A percentile compares a stretch with the other conserved stretches of the same genome.
Conservation (phyloP, 92 coral and sea anemone genomes). For the Palythoa heliodiscus region DNA sequence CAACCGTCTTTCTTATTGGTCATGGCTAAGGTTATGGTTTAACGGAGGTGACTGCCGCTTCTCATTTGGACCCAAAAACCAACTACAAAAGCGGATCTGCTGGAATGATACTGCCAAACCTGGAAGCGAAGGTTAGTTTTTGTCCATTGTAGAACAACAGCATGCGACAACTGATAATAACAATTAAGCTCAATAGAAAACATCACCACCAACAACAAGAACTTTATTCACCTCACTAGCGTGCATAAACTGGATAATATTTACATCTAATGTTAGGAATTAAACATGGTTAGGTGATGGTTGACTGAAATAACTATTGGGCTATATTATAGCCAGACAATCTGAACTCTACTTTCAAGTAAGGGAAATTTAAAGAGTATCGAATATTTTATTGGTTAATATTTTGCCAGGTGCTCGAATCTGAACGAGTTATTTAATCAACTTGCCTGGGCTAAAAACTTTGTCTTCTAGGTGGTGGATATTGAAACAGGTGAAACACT, state of each 20-base stretch:
- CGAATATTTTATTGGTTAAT: neutral
- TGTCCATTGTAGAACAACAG: neutral
- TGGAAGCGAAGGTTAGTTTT: slow-evolving; percentile 77
- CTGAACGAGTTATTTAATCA: neutral
- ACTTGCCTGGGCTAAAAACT: neutral
- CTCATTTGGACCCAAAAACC: slow-evolving; percentile 58
- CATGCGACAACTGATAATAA: neutral
- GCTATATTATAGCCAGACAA: no score
- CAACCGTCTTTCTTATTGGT: no score
- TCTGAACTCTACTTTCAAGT: no score
- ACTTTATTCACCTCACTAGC: no score
- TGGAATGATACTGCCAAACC: slow-evolving; percentile 74
- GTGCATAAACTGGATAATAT: no score
- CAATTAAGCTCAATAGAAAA: neutral
- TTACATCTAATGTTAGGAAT: no score
- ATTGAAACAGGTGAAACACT: slow-evolving; percentile 74
- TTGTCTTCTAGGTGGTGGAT: slow-evolving; percentile 64
- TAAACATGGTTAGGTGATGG: no score
- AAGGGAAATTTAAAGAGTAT: no score
- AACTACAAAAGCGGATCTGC: slow-evolving; percentile 68
- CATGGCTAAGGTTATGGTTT: slow-evolving; percentile 79
- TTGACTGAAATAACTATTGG: no score
- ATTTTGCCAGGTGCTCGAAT: neutral
- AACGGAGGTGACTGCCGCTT: slow-evolving; percentile 86
- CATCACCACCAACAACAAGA: no score